These are phyloP conservation scores for Actinia equina DNA, from an alignment of 64 coral and sea anemone species.

Conservation along the genomic window DNA sequence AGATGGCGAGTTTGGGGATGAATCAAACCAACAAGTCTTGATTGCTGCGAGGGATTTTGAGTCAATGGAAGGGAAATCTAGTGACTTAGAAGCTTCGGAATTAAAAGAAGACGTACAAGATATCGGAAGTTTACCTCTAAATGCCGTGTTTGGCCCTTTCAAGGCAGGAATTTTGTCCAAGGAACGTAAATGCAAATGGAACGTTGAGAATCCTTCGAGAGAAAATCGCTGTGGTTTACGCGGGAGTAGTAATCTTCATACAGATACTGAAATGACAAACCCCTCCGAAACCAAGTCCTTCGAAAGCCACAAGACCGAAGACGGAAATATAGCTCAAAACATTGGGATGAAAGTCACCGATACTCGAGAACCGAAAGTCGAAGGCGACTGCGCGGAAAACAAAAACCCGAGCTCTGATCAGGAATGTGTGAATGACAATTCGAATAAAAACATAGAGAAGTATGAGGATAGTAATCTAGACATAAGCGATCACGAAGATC, in stretches of 20 bases:
- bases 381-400: neutral
- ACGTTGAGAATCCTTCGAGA: neutral
- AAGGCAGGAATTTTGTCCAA: neutral
- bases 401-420: conserved; percentile 2
- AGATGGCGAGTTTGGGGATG: conserved; percentile 9
- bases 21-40: neutral
- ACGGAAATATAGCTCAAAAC: conserved; percentile 4
- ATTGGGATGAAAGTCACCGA: neutral
- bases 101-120: neutral
- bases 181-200: conserved; percentile 16
- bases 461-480: neutral
- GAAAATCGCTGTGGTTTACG: neutral
- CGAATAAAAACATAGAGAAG: neutral
- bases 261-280: neutral
- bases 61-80: neutral
- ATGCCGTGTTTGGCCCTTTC: conserved; percentile 16
- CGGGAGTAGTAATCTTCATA: neutral
- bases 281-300: neutral
- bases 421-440: neutral
- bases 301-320: neutral
- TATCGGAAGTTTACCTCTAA: conserved; percentile 1
- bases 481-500: conserved; percentile 14
- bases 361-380: neutral
- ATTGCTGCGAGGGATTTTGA: conserved; percentile 11
- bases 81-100: neutral